Evolutionary conservation across 2,797 vertebrate species (phyloP).

Genomic region (Siniperca scherzeri): DNA sequence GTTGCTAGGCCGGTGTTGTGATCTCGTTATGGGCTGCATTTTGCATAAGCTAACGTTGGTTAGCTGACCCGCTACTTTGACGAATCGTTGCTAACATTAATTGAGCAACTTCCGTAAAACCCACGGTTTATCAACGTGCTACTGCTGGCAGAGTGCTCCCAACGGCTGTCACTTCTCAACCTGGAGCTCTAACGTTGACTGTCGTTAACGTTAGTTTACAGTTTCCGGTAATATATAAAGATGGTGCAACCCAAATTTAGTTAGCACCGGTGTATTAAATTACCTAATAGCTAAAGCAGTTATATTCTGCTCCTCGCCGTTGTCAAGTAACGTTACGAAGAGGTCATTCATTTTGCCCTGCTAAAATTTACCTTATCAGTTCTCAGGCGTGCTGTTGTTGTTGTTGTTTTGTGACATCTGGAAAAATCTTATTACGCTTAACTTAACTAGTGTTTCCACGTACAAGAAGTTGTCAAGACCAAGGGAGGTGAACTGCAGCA

Average conservation of each 20-base stretch:
- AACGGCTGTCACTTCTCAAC: slow-evolving; percentile 4
- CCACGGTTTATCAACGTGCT: background rate
- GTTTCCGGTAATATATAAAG: background rate
- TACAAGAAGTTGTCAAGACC: background rate
- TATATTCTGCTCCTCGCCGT: background rate
- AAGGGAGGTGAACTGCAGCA: background rate
- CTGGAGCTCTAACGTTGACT: background rate
- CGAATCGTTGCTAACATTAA: background rate
- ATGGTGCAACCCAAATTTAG: background rate
- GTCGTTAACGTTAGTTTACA: background rate
- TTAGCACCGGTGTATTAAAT: background rate
- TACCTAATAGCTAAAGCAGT: background rate
- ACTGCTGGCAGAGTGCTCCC: background rate
- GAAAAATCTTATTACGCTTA: background rate
- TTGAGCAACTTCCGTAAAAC: background rate
- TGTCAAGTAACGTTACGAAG: background rate
- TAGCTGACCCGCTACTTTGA: slow-evolving; percentile 18
- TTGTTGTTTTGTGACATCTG: slow-evolving; percentile 1
- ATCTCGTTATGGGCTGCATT: slow-evolving; percentile 14
- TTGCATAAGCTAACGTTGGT: slow-evolving; percentile 10
- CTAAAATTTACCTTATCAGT: background rate
- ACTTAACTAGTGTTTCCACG: background rate
- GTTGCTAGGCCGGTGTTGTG: slow-evolving; percentile 75
- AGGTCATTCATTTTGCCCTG: background rate
- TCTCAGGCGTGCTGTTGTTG: background rate